Conservation (phyloP, 2,113 vertebrate species). For the Haemorhous mexicanus region DNA sequence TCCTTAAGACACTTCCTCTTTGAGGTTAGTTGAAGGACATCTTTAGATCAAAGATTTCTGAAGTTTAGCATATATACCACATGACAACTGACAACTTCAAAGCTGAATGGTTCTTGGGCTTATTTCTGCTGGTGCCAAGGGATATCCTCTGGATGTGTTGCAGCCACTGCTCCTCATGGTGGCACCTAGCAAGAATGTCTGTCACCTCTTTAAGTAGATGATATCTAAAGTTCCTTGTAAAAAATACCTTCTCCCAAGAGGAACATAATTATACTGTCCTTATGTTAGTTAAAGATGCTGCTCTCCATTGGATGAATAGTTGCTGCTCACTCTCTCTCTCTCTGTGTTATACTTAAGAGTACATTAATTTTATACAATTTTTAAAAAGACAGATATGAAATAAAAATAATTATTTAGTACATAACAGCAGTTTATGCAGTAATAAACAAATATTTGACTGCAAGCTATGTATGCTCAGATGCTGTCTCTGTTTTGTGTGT, state of each 20-base stretch:
- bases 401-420: neutral
- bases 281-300: neutral
- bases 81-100: neutral
- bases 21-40: neutral
- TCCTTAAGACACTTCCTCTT: neutral
- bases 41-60: neutral
- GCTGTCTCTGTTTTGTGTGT: conserved; percentile 2
- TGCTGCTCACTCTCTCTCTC: neutral
- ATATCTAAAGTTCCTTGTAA: neutral
- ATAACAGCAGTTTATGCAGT: neutral
- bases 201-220: neutral
- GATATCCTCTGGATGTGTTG: neutral
- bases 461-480: neutral
- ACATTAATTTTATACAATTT: neutral
- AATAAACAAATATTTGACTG: neutral
- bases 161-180: neutral
- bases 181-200: neutral
- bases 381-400: neutral
- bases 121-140: neutral
- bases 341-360: neutral
- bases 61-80: neutral
- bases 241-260: neutral
- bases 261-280: neutral
- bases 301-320: neutral
- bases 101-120: neutral